Percentiles rank a stretch among this genome's conserved stretches.
phyloP scores from a whole-genome alignment of 2,888 invertebrate species.

The Panopea generosa region DNA sequence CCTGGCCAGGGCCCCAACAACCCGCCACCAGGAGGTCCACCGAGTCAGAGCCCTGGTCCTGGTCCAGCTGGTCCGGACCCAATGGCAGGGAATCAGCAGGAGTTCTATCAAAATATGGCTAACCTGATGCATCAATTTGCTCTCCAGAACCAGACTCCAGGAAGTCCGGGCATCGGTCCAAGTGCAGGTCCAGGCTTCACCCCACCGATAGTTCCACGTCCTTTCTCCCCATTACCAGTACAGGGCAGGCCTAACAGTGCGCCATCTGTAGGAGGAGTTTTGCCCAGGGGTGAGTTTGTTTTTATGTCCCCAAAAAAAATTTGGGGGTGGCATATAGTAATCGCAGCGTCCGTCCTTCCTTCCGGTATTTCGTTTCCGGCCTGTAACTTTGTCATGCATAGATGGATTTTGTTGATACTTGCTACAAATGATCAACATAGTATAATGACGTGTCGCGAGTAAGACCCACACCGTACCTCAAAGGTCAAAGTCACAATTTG shows the following conservation, averaged over 20 bases:
- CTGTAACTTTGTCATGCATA: no score
- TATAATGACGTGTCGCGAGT: no score
- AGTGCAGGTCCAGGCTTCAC: conserved; percentile 53
- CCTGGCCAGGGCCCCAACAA: conserved; percentile 27
- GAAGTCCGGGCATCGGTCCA: conserved; percentile 53
- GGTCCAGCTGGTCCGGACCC: conserved; percentile 37
- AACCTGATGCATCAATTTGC: conserved; percentile 69
- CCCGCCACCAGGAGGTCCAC: conserved; percentile 29
- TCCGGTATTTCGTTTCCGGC: no score
- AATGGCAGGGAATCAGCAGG: conserved; percentile 60
- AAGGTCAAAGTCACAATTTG: no score
- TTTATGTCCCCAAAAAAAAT: background rate
- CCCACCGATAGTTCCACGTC: conserved; percentile 64
- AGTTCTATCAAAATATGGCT: conserved; percentile 68
- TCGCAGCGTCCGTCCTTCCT: no score
- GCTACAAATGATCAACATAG: no score
- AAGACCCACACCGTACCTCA: no score
- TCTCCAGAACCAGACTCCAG: conserved; percentile 61
- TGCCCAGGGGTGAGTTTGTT: conserved; percentile 77
- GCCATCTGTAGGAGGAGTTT: conserved; percentile 74
- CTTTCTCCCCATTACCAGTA: conserved; percentile 75
- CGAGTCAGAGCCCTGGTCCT: conserved; percentile 29
- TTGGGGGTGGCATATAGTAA: no score
- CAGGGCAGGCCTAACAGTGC: conserved; percentile 81
- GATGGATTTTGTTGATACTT: no score